Conservation (phyloP, 2,113 vertebrate species). For the Herpetotheres cachinnans region DNA sequence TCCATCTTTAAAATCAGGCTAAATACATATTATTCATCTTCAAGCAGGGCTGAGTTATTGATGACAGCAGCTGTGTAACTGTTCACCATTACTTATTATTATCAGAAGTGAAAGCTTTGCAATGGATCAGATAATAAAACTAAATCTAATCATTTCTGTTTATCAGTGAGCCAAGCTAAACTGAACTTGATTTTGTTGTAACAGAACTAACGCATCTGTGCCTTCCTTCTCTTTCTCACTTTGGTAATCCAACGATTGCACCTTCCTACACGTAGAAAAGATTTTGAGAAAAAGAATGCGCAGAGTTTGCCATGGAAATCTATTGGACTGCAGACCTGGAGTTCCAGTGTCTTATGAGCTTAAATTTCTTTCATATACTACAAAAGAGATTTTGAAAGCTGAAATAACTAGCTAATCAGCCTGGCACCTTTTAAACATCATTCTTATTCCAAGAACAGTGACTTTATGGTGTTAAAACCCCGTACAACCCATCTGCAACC, state of each 20-base stretch:
- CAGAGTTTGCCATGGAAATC: not conserved
- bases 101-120: constrained; percentile 49
- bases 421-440: not conserved
- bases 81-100: constrained; percentile 44
- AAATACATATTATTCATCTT: constrained; percentile 12
- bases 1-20: constrained; percentile 2
- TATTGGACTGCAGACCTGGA: not conserved
- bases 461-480: not conserved
- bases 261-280: not conserved
- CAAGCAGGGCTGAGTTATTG: constrained; percentile 17
- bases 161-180: constrained; percentile 30
- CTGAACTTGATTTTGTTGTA: constrained; percentile 27
- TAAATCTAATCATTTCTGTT: constrained; percentile 32
- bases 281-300: not conserved
- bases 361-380: not conserved
- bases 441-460: not conserved
- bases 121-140: constrained; percentile 23
- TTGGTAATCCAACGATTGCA: not conserved
- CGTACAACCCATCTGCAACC: not conserved
- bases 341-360: not conserved
- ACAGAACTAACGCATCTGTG: not conserved
- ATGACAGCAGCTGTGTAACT: not conserved
- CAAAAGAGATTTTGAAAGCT: not conserved
- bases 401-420: not conserved
- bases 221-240: not conserved